phyloP scores from a whole-genome alignment of 2,113 vertebrate genomes.

The Phocoena phocoena region DNA sequence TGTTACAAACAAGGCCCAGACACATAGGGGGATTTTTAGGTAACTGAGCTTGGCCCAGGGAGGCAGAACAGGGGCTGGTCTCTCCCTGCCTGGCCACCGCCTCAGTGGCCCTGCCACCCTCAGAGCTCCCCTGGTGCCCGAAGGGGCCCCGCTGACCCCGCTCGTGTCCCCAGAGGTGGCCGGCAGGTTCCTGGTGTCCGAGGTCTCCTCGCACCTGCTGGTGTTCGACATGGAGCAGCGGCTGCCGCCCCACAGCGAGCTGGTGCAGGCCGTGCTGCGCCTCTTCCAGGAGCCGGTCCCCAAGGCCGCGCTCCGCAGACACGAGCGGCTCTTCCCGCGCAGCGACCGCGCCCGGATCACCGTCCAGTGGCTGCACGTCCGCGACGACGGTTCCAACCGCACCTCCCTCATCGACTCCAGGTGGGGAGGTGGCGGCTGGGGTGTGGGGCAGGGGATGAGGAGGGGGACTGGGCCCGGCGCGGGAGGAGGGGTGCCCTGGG shows the following conservation, averaged over 20 bases:
- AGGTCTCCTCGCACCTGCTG: slow-evolving; percentile 87
- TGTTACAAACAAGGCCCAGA: neutral
- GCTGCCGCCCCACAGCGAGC: slow-evolving; percentile 92
- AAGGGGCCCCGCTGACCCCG: no score
- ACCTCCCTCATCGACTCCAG: slow-evolving; percentile 94
- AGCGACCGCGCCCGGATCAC: slow-evolving; percentile 90
- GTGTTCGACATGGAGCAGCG: slow-evolving; percentile 93
- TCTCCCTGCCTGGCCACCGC: neutral
- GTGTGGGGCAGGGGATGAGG: fast-evolving
- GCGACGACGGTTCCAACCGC: slow-evolving; percentile 89
- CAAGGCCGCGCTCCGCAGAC: slow-evolving; percentile 78
- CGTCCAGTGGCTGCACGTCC: slow-evolving; percentile 91
- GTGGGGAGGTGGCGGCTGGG: slow-evolving; percentile 76
- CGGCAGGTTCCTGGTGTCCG: slow-evolving; percentile 68
- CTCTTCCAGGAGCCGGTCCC: slow-evolving; percentile 91
- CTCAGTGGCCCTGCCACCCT: neutral
- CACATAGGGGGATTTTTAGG: neutral
- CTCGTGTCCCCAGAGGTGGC: no score
- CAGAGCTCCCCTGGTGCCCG: no score
- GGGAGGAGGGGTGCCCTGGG: fast-evolving
- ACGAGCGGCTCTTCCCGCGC: neutral
- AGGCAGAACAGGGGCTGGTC: neutral
- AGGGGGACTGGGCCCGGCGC: no score
- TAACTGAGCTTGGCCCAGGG: neutral
- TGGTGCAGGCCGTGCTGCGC: slow-evolving; percentile 95